These are phyloP conservation scores for Heliopora coerulea DNA, from an alignment of 92 coral and sea anemone genomes.

Conservation along the genomic window DNA sequence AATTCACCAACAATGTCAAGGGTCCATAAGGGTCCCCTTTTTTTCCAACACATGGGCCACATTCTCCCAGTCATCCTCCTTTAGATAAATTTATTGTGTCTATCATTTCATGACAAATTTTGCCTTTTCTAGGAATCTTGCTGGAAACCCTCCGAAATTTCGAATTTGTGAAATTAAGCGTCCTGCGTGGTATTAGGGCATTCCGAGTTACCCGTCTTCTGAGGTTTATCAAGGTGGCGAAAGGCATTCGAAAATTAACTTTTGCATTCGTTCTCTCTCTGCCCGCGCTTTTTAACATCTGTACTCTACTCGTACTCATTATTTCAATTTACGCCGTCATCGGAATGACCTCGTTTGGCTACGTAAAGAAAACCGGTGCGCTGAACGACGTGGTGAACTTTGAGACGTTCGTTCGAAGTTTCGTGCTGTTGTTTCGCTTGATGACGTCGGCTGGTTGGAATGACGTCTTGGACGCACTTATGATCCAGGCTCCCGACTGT, in stretches of 20 bases:
- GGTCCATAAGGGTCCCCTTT: no score
- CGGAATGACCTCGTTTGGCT: conserved; percentile 94
- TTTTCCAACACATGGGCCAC: no score
- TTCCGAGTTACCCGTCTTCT: conserved; percentile 87
- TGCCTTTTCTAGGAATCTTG: conserved; percentile 55
- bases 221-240: conserved; percentile 86
- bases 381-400: conserved; percentile 90
- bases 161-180: conserved; percentile 71
- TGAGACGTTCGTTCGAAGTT: conserved; percentile 80
- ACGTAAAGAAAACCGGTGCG: conserved; percentile 83
- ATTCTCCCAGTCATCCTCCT: no score
- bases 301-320: conserved; percentile 79
- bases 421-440: conserved; percentile 78
- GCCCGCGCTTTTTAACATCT: conserved; percentile 89
- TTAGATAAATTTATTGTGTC: no score
- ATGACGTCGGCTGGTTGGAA: conserved; percentile 99
- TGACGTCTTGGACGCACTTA: conserved; percentile 78
- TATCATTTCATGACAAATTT: no score
- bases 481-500: conserved; percentile 87
- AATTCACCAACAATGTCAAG: no score
- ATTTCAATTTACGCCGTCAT: conserved; percentile 84
- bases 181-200: conserved; percentile 87
- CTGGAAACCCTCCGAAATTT: conserved; percentile 60
- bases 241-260: conserved; percentile 82
- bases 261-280: conserved; percentile 78